These are phyloP conservation scores for Drosophila prolongata DNA, from an alignment of 2,888 invertebrate genomes.

Conservation along the genomic window DNA sequence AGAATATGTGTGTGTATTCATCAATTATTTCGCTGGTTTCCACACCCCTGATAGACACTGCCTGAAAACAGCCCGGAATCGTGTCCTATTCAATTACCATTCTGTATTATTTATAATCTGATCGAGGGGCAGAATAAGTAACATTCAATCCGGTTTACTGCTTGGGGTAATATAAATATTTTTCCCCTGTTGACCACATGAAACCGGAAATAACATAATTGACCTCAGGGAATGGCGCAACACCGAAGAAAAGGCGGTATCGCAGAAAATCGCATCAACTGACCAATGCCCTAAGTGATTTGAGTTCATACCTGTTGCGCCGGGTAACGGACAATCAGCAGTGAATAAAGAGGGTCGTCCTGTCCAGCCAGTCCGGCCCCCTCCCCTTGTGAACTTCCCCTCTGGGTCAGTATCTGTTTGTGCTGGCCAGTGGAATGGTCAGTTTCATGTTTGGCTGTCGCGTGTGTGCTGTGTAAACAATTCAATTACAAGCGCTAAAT, in stretches of 20 bases:
- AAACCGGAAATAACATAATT: conserved; percentile 78
- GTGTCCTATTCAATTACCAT: conserved; percentile 66
- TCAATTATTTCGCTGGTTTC: conserved; percentile 20
- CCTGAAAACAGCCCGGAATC: conserved; percentile 11
- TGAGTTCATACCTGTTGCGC: conserved; percentile 70
- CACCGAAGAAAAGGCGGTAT: conserved; percentile 54
- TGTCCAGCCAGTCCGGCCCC: conserved; percentile 49
- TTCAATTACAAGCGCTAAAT: conserved; percentile 76
- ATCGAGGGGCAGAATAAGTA: conserved; percentile 20
- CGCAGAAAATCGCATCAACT: conserved; percentile 78
- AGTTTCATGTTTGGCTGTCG: conserved; percentile 53
- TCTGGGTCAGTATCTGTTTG: conserved; percentile 18
- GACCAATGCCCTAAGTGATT: conserved; percentile 70
- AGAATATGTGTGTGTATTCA: not conserved
- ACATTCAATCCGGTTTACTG: conserved; percentile 43
- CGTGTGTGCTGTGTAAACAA: conserved; percentile 73
- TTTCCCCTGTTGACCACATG: conserved; percentile 54
- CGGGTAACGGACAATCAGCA: conserved; percentile 47
- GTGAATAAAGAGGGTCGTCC: conserved; percentile 40
- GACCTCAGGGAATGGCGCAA: conserved; percentile 67
- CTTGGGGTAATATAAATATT: conserved; percentile 59
- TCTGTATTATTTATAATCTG: conserved; percentile 45
- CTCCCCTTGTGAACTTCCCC: conserved; percentile 24
- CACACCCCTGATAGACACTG: conserved; percentile 17
- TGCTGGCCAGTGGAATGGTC: conserved; percentile 60